phyloP scores from a whole-genome alignment of 1,140 invertebrate species.

The Whitmania pigra region DNA sequence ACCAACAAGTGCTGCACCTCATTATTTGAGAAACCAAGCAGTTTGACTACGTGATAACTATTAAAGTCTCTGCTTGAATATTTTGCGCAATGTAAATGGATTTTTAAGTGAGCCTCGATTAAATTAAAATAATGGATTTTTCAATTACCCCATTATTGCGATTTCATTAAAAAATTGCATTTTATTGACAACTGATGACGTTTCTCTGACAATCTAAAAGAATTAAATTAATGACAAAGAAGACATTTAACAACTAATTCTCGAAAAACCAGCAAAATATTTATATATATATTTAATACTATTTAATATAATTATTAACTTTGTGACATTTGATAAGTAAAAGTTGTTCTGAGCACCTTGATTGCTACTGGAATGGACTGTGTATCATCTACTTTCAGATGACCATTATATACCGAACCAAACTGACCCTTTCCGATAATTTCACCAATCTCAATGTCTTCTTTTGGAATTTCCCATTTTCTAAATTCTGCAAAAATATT shows the following conservation, averaged over 20 bases:
- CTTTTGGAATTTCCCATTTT: constrained; percentile 82
- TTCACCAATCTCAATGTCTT: constrained; percentile 61
- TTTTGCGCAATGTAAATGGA: background rate
- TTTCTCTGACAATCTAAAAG: constrained; percentile 68
- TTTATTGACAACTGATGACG: constrained; percentile 68
- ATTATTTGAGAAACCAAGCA: constrained; percentile 83
- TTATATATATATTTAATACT: background rate
- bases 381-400: background rate
- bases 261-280: background rate
- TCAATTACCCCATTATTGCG: constrained; percentile 75
- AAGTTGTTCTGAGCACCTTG: background rate
- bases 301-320: background rate
- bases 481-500: background rate
- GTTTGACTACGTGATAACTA: constrained; percentile 79
- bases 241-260: background rate
- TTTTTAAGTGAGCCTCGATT: background rate
- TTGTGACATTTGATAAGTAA: background rate
- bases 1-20: constrained; percentile 77
- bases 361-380: background rate
- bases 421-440: constrained; percentile 88
- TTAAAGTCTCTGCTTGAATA: constrained; percentile 58
- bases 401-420: constrained; percentile 75
- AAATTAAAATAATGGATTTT: background rate
- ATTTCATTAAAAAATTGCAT: constrained; percentile 91
- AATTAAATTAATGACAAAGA: background rate